Conservation (phyloP, 2,113 vertebrate genomes). For the Hymenochirus boettgeri region DNA sequence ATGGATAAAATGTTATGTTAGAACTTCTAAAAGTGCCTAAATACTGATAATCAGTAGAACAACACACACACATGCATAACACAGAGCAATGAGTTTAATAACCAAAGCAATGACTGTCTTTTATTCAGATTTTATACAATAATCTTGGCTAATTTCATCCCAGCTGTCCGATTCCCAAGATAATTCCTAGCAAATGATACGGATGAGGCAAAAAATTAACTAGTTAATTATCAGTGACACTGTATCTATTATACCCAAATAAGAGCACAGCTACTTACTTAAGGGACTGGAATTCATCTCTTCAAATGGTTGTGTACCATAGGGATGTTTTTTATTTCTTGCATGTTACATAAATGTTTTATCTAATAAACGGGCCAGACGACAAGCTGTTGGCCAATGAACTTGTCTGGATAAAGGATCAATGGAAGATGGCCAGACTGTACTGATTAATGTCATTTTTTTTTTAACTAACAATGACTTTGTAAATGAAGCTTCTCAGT, state of each 20-base stretch:
- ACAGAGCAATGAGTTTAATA: too few species aligned
- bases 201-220: constrained; percentile 33
- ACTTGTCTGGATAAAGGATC: too few species aligned
- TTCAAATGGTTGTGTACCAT: constrained; percentile 9
- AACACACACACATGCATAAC: too few species aligned
- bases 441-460: too few species aligned
- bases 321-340: constrained; percentile 30
- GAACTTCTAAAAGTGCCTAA: too few species aligned
- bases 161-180: constrained; percentile 14
- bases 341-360: constrained; percentile 6
- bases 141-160: constrained; percentile 28
- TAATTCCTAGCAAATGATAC: constrained; percentile 28
- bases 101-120: constrained; percentile 9
- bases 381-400: constrained; percentile 2
- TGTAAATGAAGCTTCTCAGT: too few species aligned
- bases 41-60: too few species aligned
- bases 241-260: constrained; percentile 35
- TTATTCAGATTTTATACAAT: constrained; percentile 26
- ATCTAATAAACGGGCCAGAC: constrained; percentile 15
- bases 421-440: too few species aligned
- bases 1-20: too few species aligned
- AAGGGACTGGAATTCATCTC: constrained; percentile 28
- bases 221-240: constrained; percentile 34
- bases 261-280: constrained; percentile 3
- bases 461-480: too few species aligned